These are phyloP conservation scores for Pogonomyrmex barbatus DNA, from an alignment of 1,140 invertebrate species.

Conservation along the genomic window DNA sequence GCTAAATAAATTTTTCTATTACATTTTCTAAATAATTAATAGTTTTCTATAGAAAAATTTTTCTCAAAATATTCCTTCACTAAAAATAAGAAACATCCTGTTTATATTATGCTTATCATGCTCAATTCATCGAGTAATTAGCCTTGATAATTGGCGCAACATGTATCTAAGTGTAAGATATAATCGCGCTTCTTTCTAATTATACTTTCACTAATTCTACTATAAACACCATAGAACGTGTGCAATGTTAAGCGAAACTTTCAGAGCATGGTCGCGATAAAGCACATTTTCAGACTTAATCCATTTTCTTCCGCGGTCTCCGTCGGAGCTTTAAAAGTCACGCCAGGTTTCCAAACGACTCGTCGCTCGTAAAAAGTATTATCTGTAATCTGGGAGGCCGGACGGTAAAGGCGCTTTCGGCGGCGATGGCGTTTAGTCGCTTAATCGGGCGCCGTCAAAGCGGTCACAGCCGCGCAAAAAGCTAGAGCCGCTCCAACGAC, in stretches of 20 bases:
- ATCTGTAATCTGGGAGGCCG: conserved; percentile 40
- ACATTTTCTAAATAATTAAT: background rate
- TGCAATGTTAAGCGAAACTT: conserved; percentile 16
- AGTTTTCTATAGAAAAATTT: background rate
- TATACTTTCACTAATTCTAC: background rate
- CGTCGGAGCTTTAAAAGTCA: conserved; percentile 47
- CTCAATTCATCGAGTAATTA: background rate
- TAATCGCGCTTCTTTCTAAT: background rate
- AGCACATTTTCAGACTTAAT: conserved; percentile 34
- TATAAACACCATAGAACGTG: background rate
- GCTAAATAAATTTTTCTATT: background rate
- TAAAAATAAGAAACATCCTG: background rate
- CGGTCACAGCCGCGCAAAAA: conserved; percentile 27
- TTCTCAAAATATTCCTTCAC: background rate
- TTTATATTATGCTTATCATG: background rate
- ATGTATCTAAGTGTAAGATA: background rate
- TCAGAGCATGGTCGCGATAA: conserved; percentile 15
- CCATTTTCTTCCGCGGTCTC: conserved; percentile 26
- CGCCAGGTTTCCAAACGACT: conserved; percentile 43
- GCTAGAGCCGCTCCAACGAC: conserved; percentile 14
- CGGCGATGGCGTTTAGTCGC: conserved; percentile 46
- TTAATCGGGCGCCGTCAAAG: conserved; percentile 55
- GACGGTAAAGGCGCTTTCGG: conserved; percentile 10
- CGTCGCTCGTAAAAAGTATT: conserved; percentile 63
- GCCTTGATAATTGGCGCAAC: background rate